Percentiles rank a stretch among this genome's conserved stretches.
phyloP scores from a whole-genome alignment of 2,113 vertebrate species.

The Centrocercus urophasianus region DNA sequence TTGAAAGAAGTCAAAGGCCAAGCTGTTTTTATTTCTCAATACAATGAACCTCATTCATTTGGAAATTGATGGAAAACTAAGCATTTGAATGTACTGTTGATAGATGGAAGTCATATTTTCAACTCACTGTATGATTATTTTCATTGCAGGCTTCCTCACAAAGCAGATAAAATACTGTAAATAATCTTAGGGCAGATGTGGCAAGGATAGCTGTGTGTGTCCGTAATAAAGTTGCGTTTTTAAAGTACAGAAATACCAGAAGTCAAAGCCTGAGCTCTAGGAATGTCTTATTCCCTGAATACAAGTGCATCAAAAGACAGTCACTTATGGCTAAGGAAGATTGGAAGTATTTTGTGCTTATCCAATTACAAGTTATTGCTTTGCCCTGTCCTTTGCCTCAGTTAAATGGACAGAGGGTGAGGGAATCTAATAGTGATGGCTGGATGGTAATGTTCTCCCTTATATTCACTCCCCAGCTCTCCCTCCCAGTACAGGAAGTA shows the following conservation, averaged over 20 bases:
- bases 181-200: neutral
- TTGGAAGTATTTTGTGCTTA: neutral
- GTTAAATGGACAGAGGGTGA: neutral
- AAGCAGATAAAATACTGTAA: neutral
- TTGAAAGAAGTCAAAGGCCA: conserved; percentile 52
- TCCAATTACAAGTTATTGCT: neutral
- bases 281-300: neutral
- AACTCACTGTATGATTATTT: conserved; percentile 29
- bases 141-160: neutral
- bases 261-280: neutral
- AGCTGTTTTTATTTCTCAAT: conserved; percentile 60
- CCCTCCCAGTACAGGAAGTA: neutral
- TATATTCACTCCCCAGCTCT: neutral
- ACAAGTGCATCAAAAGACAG: neutral
- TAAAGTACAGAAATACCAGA: neutral
- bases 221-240: neutral
- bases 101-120: conserved; percentile 39
- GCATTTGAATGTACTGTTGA: conserved; percentile 27
- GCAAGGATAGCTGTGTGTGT: neutral
- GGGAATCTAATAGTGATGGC: neutral
- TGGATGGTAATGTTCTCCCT: neutral
- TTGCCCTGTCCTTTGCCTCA: neutral
- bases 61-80: conserved; percentile 60
- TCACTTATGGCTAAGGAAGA: neutral
- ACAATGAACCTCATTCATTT: conserved; percentile 43